Conservation (phyloP, 2,888 invertebrate species). For the Drosophila emarginata region DNA sequence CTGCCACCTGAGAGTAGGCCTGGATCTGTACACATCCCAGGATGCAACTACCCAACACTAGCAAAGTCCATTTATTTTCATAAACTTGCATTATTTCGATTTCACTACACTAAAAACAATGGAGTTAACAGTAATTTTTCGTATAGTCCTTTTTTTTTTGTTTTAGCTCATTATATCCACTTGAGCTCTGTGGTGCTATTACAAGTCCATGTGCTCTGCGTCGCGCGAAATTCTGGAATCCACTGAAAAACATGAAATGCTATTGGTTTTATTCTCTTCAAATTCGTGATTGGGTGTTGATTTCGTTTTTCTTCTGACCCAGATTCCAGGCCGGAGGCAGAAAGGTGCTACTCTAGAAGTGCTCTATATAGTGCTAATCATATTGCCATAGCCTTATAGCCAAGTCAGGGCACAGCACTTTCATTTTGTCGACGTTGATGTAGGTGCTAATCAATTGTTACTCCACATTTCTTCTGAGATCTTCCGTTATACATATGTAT, state of each 20-base stretch:
- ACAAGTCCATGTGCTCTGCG: slow-evolving; percentile 33
- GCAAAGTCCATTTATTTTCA: slow-evolving; percentile 39
- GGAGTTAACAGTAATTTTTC: slow-evolving; percentile 3
- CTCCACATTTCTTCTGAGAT: slow-evolving; percentile 59
- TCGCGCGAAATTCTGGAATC: slow-evolving; percentile 57
- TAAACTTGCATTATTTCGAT: slow-evolving; percentile 42
- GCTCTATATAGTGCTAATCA: slow-evolving; percentile 59
- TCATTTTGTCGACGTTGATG: slow-evolving; percentile 60
- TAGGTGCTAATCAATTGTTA: slow-evolving; percentile 72
- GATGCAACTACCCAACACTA: slow-evolving; percentile 30
- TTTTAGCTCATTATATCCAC: slow-evolving; percentile 51
- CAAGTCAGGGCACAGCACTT: slow-evolving; percentile 55
- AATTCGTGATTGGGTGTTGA: slow-evolving; percentile 54
- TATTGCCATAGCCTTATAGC: slow-evolving; percentile 4
- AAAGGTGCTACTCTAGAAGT: slow-evolving; percentile 73
- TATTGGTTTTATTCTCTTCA: slow-evolving; percentile 61
- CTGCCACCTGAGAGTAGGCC: slow-evolving; percentile 75
- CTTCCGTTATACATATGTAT: slow-evolving; percentile 56
- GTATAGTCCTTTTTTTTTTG: slow-evolving; percentile 8
- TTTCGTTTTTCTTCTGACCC: slow-evolving; percentile 74
- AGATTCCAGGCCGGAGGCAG: slow-evolving; percentile 29
- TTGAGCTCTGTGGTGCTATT: slow-evolving; percentile 36
- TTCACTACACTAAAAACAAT: slow-evolving; percentile 9
- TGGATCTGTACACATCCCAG: slow-evolving; percentile 27
- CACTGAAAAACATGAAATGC: slow-evolving; percentile 22